Conservation (phyloP, 2,113 vertebrate species). For the Notiomystis cincta region DNA sequence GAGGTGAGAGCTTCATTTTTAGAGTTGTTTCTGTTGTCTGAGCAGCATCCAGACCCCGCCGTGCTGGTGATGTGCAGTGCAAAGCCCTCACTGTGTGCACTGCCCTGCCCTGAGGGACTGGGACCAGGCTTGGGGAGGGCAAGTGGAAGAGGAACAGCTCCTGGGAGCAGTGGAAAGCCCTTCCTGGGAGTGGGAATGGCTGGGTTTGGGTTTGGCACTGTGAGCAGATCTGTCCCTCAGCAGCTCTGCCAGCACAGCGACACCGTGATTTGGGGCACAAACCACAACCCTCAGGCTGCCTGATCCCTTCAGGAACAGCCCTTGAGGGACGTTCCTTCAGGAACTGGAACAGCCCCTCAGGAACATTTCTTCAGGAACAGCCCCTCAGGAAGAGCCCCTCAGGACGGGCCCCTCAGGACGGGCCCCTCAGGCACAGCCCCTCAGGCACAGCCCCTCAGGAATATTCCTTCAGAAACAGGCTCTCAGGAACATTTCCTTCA, state of each 20-base stretch:
- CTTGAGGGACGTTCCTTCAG: too few species aligned
- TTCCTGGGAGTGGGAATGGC: not conserved
- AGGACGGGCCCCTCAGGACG: too few species aligned
- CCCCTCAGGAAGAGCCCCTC: too few species aligned
- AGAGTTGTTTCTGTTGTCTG: not conserved
- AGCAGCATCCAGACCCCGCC: too few species aligned
- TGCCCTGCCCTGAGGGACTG: rapidly evolving
- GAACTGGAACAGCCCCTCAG: too few species aligned
- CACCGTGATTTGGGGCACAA: not conserved
- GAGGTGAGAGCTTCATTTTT: not conserved
- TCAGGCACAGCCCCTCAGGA: too few species aligned
- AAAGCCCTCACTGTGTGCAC: not conserved
- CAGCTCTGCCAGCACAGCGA: too few species aligned
- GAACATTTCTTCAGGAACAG: too few species aligned
- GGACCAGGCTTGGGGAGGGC: rapidly evolving
- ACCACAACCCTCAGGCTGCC: rapidly evolving
- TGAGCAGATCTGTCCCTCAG: not conserved
- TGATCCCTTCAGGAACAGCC: not conserved
- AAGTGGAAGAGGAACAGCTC: not conserved
- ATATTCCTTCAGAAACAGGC: too few species aligned
- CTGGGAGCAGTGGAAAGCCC: not conserved
- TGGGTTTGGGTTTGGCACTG: not conserved
- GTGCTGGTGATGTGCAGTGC: not conserved
- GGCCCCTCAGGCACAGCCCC: too few species aligned
- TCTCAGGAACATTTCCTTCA: too few species aligned